Evolutionary conservation across 1,140 invertebrate species (phyloP).

Genomic region (Lepidurus packardi): DNA sequence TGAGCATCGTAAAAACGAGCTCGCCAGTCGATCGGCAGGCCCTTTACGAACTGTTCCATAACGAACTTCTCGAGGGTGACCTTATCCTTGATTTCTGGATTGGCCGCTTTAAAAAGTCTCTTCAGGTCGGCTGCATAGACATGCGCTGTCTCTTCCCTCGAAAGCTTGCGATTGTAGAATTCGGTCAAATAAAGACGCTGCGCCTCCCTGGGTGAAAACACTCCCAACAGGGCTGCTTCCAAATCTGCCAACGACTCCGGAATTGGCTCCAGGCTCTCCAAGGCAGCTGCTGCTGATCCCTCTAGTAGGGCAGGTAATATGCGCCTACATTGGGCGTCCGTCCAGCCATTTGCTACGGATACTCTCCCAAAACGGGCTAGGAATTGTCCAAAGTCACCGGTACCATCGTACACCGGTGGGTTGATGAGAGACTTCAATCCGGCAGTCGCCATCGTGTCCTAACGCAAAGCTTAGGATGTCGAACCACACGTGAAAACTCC

Average conservation of each 20-base stretch:
- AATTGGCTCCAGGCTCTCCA: background rate
- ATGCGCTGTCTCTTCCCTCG: background rate
- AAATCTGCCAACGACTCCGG: background rate
- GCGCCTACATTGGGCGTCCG: conserved; percentile 24
- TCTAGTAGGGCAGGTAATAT: background rate
- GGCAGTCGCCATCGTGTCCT: background rate
- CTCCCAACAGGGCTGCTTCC: background rate
- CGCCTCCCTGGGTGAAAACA: background rate
- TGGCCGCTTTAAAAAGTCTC: background rate
- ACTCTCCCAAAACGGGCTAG: background rate
- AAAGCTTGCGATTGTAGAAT: background rate
- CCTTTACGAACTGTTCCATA: background rate
- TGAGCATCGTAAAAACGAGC: background rate
- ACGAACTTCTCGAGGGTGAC: background rate
- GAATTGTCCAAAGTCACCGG: background rate
- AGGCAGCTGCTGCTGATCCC: background rate
- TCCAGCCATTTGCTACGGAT: background rate
- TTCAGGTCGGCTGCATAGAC: background rate
- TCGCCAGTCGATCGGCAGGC: background rate
- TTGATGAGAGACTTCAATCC: background rate
- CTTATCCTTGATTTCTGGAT: background rate
- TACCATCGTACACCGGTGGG: conserved; percentile 3
- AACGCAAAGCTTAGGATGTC: background rate
- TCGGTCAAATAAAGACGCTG: background rate
- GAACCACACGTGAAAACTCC: background rate